Conservation (phyloP, 1,140 invertebrate species). For the Drosophila cardini region DNA sequence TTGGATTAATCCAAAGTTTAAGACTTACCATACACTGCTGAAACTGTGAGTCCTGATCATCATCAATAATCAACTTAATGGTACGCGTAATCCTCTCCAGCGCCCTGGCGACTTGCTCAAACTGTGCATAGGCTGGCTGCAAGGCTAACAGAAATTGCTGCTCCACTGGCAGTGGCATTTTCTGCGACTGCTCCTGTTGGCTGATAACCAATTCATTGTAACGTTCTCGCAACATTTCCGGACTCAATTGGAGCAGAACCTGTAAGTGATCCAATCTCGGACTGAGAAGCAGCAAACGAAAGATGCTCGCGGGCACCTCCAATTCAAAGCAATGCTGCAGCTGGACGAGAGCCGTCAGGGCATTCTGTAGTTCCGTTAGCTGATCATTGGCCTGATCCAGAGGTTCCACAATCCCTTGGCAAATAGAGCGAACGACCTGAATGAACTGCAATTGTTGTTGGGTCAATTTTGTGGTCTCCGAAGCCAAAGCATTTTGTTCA, state of each 20-base stretch:
- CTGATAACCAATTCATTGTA: slow-evolving; percentile 1
- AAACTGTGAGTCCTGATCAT: slow-evolving; percentile 36
- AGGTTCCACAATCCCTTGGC: slow-evolving; percentile 17
- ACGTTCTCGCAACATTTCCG: slow-evolving; percentile 18
- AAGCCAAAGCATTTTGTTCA: slow-evolving; percentile 44
- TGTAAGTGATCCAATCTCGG: slow-evolving; percentile 48
- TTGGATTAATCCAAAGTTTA: not conserved
- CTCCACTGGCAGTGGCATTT: slow-evolving; percentile 9
- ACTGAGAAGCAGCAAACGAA: slow-evolving; percentile 43
- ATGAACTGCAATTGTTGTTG: slow-evolving; percentile 67
- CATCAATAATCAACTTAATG: slow-evolving; percentile 55
- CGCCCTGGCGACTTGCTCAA: slow-evolving; percentile 22
- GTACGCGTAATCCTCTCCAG: slow-evolving; percentile 26
- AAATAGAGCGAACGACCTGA: slow-evolving; percentile 62
- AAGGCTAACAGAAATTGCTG: slow-evolving; percentile 44
- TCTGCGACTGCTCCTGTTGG: slow-evolving; percentile 7
- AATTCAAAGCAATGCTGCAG: slow-evolving; percentile 55
- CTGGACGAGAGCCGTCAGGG: slow-evolving; percentile 32
- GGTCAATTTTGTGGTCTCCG: slow-evolving; percentile 37
- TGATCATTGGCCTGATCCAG: slow-evolving; percentile 38
- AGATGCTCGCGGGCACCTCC: slow-evolving; percentile 52
- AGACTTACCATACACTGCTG: slow-evolving; percentile 55
- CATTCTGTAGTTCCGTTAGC: slow-evolving; percentile 40
- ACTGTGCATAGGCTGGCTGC: slow-evolving; percentile 52
- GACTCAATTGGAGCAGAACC: slow-evolving; percentile 27